Evolutionary conservation across 2,797 vertebrate species (phyloP).

Genomic region (Pelodytes ibericus): DNA sequence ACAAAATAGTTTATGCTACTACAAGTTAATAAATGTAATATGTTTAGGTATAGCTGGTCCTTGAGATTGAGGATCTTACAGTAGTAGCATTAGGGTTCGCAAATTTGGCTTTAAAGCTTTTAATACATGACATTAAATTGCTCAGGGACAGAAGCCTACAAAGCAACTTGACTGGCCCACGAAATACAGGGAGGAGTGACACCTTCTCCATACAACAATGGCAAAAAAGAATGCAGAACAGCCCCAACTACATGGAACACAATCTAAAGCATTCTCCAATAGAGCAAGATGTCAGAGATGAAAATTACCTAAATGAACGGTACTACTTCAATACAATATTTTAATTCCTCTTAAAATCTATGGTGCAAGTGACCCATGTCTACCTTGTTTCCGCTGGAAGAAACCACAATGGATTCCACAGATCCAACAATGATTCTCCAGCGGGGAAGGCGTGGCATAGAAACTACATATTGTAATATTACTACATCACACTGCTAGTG

Average conservation of each 20-base stretch:
- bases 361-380: slow-evolving; percentile 8
- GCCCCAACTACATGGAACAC: slow-evolving; percentile 2
- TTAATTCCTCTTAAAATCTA: slow-evolving; percentile 30
- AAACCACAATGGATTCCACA: background rate
- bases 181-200: background rate
- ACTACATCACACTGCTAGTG: background rate
- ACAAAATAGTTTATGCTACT: no score
- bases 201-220: background rate
- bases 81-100: slow-evolving; percentile 24
- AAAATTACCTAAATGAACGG: slow-evolving; percentile 6
- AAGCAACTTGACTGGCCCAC: background rate
- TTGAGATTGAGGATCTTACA: slow-evolving; percentile 11
- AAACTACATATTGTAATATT: slow-evolving; percentile 4
- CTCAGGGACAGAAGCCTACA: slow-evolving; percentile 47
- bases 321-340: slow-evolving; percentile 17
- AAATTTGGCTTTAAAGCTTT: slow-evolving; percentile 40
- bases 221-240: background rate
- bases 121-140: slow-evolving; percentile 53
- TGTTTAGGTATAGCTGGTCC: background rate
- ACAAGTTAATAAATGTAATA: no score
- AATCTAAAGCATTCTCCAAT: slow-evolving; percentile 29
- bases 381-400: slow-evolving; percentile 12
- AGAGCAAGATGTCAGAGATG: background rate
- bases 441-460: background rate
- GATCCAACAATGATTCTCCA: background rate